Evolutionary conservation across 2,797 vertebrate genomes (phyloP), one percentile per base, ranked within the genome.

Genomic region (Girardinus metallicus): DNA sequence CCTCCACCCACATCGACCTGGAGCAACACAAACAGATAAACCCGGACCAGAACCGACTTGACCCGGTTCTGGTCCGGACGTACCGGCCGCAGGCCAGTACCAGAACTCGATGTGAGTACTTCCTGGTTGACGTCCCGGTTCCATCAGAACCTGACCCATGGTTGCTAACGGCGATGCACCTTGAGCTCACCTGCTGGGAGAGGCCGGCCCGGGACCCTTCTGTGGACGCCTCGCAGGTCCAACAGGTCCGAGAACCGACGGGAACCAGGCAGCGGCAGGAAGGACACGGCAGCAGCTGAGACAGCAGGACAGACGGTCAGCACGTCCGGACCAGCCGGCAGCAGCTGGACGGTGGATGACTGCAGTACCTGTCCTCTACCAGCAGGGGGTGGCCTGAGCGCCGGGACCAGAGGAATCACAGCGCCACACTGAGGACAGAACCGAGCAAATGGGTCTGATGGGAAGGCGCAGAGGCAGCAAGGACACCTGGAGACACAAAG

Each of bases 341-440:
- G 51, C 43, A 80, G 41, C 73, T 41, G 75, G 1, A n/a, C 0
- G 3, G 1, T 31, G 11, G 21, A 51, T 75, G 73, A 66, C 11
- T 55, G 47, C 64, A 80, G 79, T 92, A 99, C 98, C 97, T 98
- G 96, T 18, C 91, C 93, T 81, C 92, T 95, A 82, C 96, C 96
- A 1, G 96, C 94, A 78, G 96, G 93, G 73, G 95, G 94, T 51
- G 94, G 94, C 74, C 84, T 93, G 57, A 26, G 92, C 18, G 94
- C 91, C 5, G 96, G 95, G 82, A 97, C 74, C 0, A 93, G 87
- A 2, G 96, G 96, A 21, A 97, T 71, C 7, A 90, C 82, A 44
- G 94, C 92, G 5, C 97, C 97, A 92, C 98, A 99, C 31, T 96
- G 93, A 85, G 96, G 88, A 89, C 97, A 98, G 95, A 98, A 99